phyloP scores from a whole-genome alignment of 2,888 invertebrate genomes.

The Amphipyra tragopoginis region DNA sequence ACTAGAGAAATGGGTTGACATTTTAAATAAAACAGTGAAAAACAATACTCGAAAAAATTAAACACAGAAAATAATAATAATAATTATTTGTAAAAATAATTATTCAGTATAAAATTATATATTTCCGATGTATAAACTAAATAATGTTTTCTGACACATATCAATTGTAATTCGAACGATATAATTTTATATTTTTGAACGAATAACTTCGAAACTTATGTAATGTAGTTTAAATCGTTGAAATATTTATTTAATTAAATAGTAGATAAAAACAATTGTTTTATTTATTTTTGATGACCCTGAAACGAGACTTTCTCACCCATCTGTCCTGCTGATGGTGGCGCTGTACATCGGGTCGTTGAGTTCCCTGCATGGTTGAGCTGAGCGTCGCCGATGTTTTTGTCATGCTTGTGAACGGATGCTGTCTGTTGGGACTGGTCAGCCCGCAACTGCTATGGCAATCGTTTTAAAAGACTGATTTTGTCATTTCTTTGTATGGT shows the following conservation, averaged over 20 bases:
- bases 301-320: no score
- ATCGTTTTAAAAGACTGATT: no score
- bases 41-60: neutral
- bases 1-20: constrained; percentile 32
- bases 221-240: constrained; percentile 40
- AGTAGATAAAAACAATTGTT: constrained; percentile 38
- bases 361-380: no score
- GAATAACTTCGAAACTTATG: constrained; percentile 17
- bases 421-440: no score
- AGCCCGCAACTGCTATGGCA: no score
- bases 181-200: constrained; percentile 33
- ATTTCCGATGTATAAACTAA: constrained; percentile 13
- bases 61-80: neutral
- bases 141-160: constrained; percentile 23
- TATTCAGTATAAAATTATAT: constrained; percentile 8
- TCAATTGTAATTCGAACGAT: constrained; percentile 15
- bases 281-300: constrained; percentile 17
- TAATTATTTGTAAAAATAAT: constrained; percentile 4
- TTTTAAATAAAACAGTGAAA: constrained; percentile 8
- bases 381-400: no score
- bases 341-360: no score
- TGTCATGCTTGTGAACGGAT: no score
- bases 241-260: constrained; percentile 61
- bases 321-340: no score
- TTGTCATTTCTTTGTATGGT: no score